A percentile compares a stretch with the other conserved stretches of the same genome.
These are phyloP conservation scores for Chrosomus eos DNA, from an alignment of 2,797 vertebrate species.

Conservation along the genomic window DNA sequence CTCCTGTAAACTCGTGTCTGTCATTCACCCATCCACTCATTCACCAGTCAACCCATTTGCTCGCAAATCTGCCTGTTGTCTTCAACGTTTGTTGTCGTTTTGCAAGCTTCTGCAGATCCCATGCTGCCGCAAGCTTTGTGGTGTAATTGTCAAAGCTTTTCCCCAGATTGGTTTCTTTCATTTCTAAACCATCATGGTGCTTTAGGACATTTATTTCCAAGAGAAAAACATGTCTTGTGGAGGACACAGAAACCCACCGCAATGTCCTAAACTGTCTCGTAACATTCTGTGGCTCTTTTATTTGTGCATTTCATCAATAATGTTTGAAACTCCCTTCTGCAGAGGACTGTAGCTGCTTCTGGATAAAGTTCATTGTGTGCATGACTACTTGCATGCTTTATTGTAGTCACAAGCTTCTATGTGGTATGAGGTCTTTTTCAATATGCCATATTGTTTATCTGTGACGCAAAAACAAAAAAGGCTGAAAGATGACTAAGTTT, in stretches of 20 bases:
- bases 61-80: conserved; percentile 56
- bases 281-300: conserved; percentile 46
- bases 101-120: conserved; percentile 66
- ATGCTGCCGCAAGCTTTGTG: conserved; percentile 57
- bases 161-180: conserved; percentile 23
- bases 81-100: conserved; percentile 54
- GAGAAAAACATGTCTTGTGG: conserved; percentile 29
- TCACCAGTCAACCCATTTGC: conserved; percentile 54
- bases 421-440: conserved; percentile 46
- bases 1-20: conserved; percentile 55
- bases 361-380: conserved; percentile 55
- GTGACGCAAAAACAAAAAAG: conserved; percentile 23
- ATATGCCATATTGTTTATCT: conserved; percentile 45
- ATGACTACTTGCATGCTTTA: conserved; percentile 62
- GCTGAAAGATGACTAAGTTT: neutral
- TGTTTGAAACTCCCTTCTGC: conserved; percentile 36
- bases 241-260: conserved; percentile 14
- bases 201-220: conserved; percentile 32
- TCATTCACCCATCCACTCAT: conserved; percentile 51
- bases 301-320: conserved; percentile 39
- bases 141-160: conserved; percentile 45
- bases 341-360: conserved; percentile 42
- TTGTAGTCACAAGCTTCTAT: conserved; percentile 59
- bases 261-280: conserved; percentile 31
- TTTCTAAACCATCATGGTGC: conserved; percentile 13